Evolutionary conservation across 2,888 invertebrate species (phyloP), one percentile per base, ranked within the genome.

Genomic region (Epirrhoe alternata): DNA sequence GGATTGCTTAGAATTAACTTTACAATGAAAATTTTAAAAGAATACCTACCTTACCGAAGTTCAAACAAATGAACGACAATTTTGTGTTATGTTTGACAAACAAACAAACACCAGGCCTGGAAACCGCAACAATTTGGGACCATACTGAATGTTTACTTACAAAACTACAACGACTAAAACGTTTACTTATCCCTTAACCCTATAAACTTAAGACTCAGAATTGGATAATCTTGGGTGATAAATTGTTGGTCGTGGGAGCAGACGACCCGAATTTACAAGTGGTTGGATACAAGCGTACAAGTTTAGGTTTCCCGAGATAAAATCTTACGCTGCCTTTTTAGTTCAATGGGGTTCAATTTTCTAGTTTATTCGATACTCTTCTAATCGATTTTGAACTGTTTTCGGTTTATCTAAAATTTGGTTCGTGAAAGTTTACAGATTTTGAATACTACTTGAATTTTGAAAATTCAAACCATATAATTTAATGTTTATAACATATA

Each of bases 101-200:
- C 78, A 81, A 80, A 80, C 83, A 86, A 83, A 79, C 80, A 66
- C 73, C 72, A 73, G 77, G 77, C 77, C 51, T 76, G 79, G 79
- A 79, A 82, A 80, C 87, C 86, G 81, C 86, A 82, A 86, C 87
- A 87, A 86, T 88, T 89, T 84, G 78, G 83, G 77, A 75, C 78
- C 75, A 74, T 74, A 83, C 81, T 80, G 77, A 75, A 81, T 87
- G 85, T 89, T 88, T 85, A 82, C 86, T 85, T 80, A 85, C 82
- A 85, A 83, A 86, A 85, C 82, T 81, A 77, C 84, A 69, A 67
- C 58, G 58, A 35, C 59, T 38, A 55, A 53, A 58, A 61, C 59
- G 14, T 45, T 16, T 45, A 5, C n/a, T 1, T 10, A 35, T 14
- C 50, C 66, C 61, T 64, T 71, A 69, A 56, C 8, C 6, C 31